Evolutionary conservation across 2,797 vertebrate species (phyloP).

Genomic region (Rhabdophis nuchalis): DNA sequence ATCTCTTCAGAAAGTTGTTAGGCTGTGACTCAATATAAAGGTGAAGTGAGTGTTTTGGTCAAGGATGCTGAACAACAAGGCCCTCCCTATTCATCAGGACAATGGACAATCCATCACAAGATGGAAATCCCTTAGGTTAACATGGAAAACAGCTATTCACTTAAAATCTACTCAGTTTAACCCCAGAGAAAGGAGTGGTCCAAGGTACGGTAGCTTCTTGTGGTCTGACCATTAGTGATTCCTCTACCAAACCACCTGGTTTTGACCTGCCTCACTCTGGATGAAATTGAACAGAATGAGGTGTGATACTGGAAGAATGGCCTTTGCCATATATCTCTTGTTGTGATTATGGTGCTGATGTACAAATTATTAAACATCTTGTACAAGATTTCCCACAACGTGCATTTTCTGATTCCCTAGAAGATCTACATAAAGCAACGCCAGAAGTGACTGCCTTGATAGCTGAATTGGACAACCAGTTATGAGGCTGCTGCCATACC

Average conservation of each 20-base stretch:
- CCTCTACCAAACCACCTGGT: background rate
- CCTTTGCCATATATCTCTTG: background rate
- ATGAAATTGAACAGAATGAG: background rate
- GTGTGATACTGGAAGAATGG: background rate
- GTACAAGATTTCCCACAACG: background rate
- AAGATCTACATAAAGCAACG: background rate
- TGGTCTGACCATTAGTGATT: background rate
- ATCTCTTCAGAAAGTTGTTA: constrained; percentile 45
- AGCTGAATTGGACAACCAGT: background rate
- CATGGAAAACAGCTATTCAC: background rate
- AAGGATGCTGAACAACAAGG: background rate
- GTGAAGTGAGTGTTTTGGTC: background rate
- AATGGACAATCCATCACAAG: background rate
- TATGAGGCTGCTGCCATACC: background rate
- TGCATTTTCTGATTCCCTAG: background rate
- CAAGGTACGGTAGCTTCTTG: background rate
- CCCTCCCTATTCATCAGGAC: background rate
- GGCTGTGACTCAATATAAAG: constrained; percentile 7
- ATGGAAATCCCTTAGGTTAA: background rate
- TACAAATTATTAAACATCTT: background rate
- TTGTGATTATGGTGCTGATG: background rate
- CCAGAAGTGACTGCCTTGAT: background rate
- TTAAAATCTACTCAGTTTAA: constrained; percentile 23
- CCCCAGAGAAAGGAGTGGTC: constrained; percentile 9
- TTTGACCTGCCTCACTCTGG: background rate